Base-by-base conservation (phyloP, 64 coral and sea anemone genomes). In the Trachythela sp. region DNA sequence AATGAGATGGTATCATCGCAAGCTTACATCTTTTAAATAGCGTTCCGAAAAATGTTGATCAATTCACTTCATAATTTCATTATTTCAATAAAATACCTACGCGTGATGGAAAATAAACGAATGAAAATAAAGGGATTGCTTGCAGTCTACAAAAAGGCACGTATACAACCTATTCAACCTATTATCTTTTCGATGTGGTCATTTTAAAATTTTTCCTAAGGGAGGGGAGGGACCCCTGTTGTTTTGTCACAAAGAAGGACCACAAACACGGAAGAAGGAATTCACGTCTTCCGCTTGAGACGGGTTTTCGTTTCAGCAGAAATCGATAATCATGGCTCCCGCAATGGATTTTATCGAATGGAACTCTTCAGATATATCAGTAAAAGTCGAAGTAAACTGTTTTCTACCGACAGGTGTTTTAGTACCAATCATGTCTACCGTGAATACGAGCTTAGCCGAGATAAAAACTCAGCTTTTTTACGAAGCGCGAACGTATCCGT, bases 361-460 rank as follows among this genome's bases (percentile, higher is more conserved):
- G 75, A 80, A 39, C 37, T 80, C 75, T 15, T 6, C 31, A 14
- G 33, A 35, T 72, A 24, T 26, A 35, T 35, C 68, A 6, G 75
- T 15, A 80, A 37, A 37, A 36, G 31, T 99, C 4, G 91, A 95
- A 86, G 93, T 99, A 0, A 93, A 99, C 52, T 99, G 96, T 77
- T 92, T 99, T 52, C 48, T 99, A 2, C 96, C 96, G 0, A 99
- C 93, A 20, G 96, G 96, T 68, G 96, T 99, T 0, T 91, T 99
- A 43, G 92, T 99, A 87, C 96, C 94, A 27, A 90, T 99, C 40
- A 86, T 83, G 83, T 93, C 94, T 0, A 85, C 89, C 14, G 86
- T 91, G 52, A 94, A 92, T 87, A 83, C 93, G 22, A 91, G 83
- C 31, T 86, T 99, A 18, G 70, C 70, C 40, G 93, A 99, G 10